Percentiles rank a stretch among this genome's conserved stretches.
Conservation (phyloP, 2,797 vertebrate species). For the Pempheris klunzingeri region DNA sequence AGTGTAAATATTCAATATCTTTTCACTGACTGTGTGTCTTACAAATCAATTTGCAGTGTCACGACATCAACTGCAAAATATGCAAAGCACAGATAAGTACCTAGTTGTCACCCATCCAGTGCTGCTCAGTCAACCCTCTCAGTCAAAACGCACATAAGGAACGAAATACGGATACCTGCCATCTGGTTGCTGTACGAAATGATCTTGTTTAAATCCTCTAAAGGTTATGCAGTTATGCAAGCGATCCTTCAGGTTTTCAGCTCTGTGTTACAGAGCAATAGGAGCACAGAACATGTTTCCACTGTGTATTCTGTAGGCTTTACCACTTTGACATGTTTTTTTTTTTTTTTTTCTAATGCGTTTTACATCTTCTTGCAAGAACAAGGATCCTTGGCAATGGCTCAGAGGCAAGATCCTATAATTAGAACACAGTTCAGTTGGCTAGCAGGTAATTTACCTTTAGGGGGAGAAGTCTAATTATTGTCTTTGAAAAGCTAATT, state of each 20-base stretch:
- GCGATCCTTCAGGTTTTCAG: constrained; percentile 63
- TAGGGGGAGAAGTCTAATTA: constrained; percentile 89
- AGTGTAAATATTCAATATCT: constrained; percentile 80
- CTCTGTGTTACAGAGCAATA: constrained; percentile 50
- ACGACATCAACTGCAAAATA: constrained; percentile 76
- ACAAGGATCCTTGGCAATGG: constrained; percentile 78
- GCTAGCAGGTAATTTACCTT: constrained; percentile 91
- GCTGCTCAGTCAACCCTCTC: constrained; percentile 73
- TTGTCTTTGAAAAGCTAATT: constrained; percentile 90
- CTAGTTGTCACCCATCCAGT: constrained; percentile 71
- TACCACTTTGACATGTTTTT: constrained; percentile 72
- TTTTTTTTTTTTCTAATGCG: constrained; percentile 73
- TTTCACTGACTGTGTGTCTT: constrained; percentile 69
- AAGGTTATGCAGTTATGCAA: constrained; percentile 73
- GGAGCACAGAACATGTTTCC: constrained; percentile 60
- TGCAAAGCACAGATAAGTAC: constrained; percentile 81
- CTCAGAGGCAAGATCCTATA: constrained; percentile 85
- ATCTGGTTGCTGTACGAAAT: constrained; percentile 68
- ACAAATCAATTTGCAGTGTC: constrained; percentile 81
- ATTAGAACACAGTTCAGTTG: constrained; percentile 90
- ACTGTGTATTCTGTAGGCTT: constrained; percentile 71
- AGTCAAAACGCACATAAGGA: constrained; percentile 66
- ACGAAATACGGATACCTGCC: constrained; percentile 66
- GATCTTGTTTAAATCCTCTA: constrained; percentile 76
- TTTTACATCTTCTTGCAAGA: constrained; percentile 84